Evolutionary conservation across 2,113 vertebrate genomes (phyloP), one percentile per base, ranked within the genome.

Genomic region (Hippocampus abdominalis): DNA sequence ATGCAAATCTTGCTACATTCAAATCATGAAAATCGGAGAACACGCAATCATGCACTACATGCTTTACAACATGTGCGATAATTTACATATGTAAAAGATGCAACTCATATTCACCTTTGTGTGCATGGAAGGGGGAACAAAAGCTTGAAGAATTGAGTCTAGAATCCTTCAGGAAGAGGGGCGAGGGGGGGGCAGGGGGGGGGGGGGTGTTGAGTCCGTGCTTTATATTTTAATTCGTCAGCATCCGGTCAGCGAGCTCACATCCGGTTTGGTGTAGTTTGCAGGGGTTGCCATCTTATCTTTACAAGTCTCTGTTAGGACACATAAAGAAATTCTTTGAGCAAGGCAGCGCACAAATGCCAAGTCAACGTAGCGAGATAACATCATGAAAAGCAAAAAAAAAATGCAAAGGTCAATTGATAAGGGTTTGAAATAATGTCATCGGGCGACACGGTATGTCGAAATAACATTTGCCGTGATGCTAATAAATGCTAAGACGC

Each of bases 291-390:
- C 69, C 1, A 91, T 87, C 78, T 87, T 70, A 62, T 93, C 90
- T 82, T 85, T 92, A 80, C 89, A 89, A 85, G 78, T 84, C 73
- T 93, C 92, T 93, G 89, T 71, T n/a, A 70, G 62, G 72, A 79
- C 59, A 81, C 70, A 84, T 36, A 85, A 54, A 72, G 4, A 40
- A 61, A 44, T 44, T 1, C n/a, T 32, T 40, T 13, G 42, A 69
- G n/a, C 49, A 56, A 13, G 1, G 36, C 1, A 32, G 3, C 15
- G 8, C 16, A 29, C 27, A 60, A 60, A 60, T 32, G 15, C 7
- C 20, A 2, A 16, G 27, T 11, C 8, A 57, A 4, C 11, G 20
- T 60, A 18, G 16, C 13, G 1, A 57, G 11, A 57, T 25, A 56
- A 23, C 4, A 57, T 27, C 23, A 57, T 29, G 2, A 27, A 23